A percentile compares a stretch with the other conserved stretches of the same genome.
Evolutionary conservation across 2,797 vertebrate genomes (phyloP).

Genomic region (Enteromius radiatus): DNA sequence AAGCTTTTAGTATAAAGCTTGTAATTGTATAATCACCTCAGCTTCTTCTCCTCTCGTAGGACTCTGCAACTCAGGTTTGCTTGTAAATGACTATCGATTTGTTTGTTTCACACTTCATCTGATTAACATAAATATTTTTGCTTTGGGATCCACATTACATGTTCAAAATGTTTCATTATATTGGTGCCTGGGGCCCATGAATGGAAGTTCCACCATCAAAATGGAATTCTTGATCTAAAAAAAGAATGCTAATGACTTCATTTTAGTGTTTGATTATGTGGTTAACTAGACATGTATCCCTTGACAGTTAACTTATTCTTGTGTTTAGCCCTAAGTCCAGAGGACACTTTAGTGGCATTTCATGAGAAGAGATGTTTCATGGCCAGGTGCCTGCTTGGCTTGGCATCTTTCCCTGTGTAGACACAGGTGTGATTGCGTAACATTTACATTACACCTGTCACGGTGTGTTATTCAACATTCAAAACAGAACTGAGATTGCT

Average conservation of each 20-base stretch:
- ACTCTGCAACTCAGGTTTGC: conserved; percentile 59
- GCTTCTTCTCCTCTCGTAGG: conserved; percentile 47
- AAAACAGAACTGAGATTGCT: neutral
- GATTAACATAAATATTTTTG: conserved; percentile 64
- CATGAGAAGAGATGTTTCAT: conserved; percentile 22
- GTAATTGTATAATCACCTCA: conserved; percentile 67
- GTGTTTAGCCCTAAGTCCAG: conserved; percentile 23
- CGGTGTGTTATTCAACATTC: neutral
- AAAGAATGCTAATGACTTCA: neutral
- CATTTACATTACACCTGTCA: conserved; percentile 34
- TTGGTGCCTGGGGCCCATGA: conserved; percentile 21
- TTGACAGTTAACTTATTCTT: conserved; percentile 24
- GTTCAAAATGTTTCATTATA: conserved; percentile 50
- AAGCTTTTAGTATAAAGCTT: conserved; percentile 50
- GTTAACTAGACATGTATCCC: conserved; percentile 10
- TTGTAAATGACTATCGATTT: conserved; percentile 78
- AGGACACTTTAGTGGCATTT: conserved; percentile 21
- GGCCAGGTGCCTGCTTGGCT: conserved; percentile 22
- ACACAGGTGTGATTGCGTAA: conserved; percentile 31
- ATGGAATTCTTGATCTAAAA: conserved; percentile 30
- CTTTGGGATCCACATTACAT: conserved; percentile 56
- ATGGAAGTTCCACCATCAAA: conserved; percentile 48
- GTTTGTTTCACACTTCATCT: conserved; percentile 62
- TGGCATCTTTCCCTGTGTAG: conserved; percentile 39
- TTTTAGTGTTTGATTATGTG: conserved; percentile 28